Base-by-base conservation (phyloP, 2,113 vertebrate genomes). In the Falcunculus frontatus region DNA sequence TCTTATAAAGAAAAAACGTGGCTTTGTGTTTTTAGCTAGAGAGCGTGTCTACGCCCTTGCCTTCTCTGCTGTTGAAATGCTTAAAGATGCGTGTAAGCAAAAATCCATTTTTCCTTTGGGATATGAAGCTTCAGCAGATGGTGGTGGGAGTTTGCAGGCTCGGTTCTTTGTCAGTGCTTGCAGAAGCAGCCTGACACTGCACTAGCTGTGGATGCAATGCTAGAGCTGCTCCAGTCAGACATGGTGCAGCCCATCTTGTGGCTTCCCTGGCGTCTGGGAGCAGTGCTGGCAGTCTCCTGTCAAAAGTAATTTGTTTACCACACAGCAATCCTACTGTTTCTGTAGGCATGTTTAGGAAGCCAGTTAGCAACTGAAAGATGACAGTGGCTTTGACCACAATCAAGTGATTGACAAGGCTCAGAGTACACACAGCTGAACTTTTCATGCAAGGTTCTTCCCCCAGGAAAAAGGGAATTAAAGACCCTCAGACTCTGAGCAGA, bases 131-230 rank as follows among this genome's bases (percentile, higher is more conserved):
- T 85, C 87, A 92, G 82, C 90, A 93, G 92, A 94, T 96, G 88
- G 88, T 89, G 37, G 88, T 84, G 73, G 93, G 95, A 96, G 92
- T 96, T 92, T 70, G 82, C 69, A 90, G 62, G 57, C 76, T 88
- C 3, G 20, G 12, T 93, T 93, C 90, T 87, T 90, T 82, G 76
- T 80, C 53, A 56, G 56, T 52, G 81, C 81, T 74, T 87, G 87
- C 64, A 88, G 87, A 85, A 90, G 85, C 77, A 88, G 88, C 68
- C 79, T 90, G 79, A n/a, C 16, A 12, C 26, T 63, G 88, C 62
- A 9, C 42, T 88, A 65, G 63, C 53, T 83, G 42, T 70, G 35
- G 72, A n/a, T 83, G 60, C 63, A 70, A 20, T 13, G 47, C 79
- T 78, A 75, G 52, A 76, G 68, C 63, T 57, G 29, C 68, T 69